A percentile compares a stretch with the other conserved stretches of the same genome.
These are phyloP conservation scores for Isichthys henryi DNA, from an alignment of 2,113 vertebrate genomes.

Conservation along the genomic window DNA sequence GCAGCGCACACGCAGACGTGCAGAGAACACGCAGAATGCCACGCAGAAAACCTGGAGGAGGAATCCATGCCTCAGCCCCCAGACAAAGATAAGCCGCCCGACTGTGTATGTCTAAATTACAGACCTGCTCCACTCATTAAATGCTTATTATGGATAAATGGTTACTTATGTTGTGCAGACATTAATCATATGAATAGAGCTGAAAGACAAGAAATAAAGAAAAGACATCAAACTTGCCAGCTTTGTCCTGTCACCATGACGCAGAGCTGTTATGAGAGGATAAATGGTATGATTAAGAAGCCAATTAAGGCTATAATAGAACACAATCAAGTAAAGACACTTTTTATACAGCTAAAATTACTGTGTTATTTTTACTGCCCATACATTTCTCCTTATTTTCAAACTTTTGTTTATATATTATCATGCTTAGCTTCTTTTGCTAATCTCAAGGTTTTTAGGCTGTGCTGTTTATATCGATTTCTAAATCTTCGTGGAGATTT, in stretches of 20 bases:
- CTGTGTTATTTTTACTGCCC: not conserved
- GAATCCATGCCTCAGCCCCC: not conserved
- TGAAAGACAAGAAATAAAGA: not conserved
- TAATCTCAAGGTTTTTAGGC: not conserved
- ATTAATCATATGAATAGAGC: not conserved
- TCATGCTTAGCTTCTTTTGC: not conserved
- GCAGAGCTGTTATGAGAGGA: not conserved
- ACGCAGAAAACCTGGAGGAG: not conserved
- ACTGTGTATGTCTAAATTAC: not conserved
- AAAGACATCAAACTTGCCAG: not conserved
- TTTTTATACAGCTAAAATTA: not conserved
- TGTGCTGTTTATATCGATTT: not conserved
- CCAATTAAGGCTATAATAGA: not conserved
- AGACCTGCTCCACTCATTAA: not conserved
- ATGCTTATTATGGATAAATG: conserved; percentile 7
- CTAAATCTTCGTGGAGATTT: not conserved
- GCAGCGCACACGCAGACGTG: not conserved
- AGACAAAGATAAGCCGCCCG: not conserved
- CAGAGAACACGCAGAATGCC: not conserved
- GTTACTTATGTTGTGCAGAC: not conserved
- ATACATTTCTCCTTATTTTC: not conserved
- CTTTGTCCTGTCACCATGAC: not conserved
- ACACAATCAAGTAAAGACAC: not conserved
- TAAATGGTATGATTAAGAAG: not conserved
- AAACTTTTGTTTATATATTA: not conserved